These are phyloP conservation scores for Trachurus trachurus DNA, from an alignment of 2,797 vertebrate genomes.

Conservation along the genomic window DNA sequence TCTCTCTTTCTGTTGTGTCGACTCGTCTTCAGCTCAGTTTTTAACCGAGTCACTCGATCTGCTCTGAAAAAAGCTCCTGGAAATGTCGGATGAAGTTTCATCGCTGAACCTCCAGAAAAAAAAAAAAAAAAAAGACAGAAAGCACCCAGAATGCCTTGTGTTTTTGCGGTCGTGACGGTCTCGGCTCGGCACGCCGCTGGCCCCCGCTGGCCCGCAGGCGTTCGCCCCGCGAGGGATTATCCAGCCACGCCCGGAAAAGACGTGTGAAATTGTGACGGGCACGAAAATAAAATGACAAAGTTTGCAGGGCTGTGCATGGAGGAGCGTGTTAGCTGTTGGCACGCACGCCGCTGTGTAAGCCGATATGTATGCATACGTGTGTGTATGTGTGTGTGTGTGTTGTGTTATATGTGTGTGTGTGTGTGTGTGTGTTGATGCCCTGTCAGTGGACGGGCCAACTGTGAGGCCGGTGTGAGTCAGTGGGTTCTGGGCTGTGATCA, in stretches of 20 bases:
- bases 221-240: slow-evolving; percentile 78
- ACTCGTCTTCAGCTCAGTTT: not conserved
- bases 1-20: not conserved
- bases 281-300: slow-evolving; percentile 84
- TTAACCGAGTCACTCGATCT: slow-evolving; percentile 10
- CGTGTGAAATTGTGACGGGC: slow-evolving; percentile 85
- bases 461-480: slow-evolving; percentile 66
- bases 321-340: slow-evolving; percentile 78
- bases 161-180: slow-evolving; percentile 60
- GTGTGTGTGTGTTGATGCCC: slow-evolving; percentile 34
- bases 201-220: slow-evolving; percentile 59
- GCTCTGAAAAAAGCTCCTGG: slow-evolving; percentile 25
- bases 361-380: slow-evolving; percentile 62
- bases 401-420: slow-evolving; percentile 35
- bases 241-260: slow-evolving; percentile 80
- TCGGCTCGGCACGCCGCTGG: slow-evolving; percentile 54
- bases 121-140: slow-evolving; percentile 3
- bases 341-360: slow-evolving; percentile 75
- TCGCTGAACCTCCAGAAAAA: not conserved
- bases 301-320: slow-evolving; percentile 73
- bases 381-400: slow-evolving; percentile 42
- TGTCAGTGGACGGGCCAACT: slow-evolving; percentile 53
- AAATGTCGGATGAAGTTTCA: slow-evolving; percentile 38
- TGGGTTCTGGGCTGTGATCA: slow-evolving; percentile 63
- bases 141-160: slow-evolving; percentile 31